Percentiles rank a stretch among this genome's conserved stretches.
These are phyloP conservation scores for Pegoplata infirma DNA, from an alignment of 2,888 invertebrate species.

Conservation along the genomic window DNA sequence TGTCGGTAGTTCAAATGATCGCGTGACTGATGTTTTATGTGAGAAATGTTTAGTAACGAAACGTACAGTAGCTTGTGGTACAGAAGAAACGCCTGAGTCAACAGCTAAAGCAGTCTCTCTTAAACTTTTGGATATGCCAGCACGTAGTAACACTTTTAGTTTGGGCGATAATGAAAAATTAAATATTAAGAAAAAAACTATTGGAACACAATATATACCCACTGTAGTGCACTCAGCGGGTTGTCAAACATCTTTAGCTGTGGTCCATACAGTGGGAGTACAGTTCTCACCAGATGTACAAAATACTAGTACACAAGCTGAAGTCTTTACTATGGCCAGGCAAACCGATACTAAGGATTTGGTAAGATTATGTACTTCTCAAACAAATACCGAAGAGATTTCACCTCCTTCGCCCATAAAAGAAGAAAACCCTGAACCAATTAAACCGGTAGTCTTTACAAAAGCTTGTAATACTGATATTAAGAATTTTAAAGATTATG, in stretches of 20 bases:
- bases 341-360: slow-evolving; percentile 78
- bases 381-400: slow-evolving; percentile 70
- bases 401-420: slow-evolving; percentile 65
- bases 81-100: slow-evolving; percentile 69
- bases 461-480: slow-evolving; percentile 69
- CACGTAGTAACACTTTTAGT: slow-evolving; percentile 81
- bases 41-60: slow-evolving; percentile 79
- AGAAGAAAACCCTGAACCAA: slow-evolving; percentile 33
- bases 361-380: slow-evolving; percentile 68
- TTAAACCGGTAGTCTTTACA: slow-evolving; percentile 65
- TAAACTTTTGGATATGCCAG: slow-evolving; percentile 75
- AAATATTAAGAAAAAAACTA: slow-evolving; percentile 74
- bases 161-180: slow-evolving; percentile 80
- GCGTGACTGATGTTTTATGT: slow-evolving; percentile 79
- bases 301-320: slow-evolving; percentile 69
- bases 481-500: slow-evolving; percentile 64
- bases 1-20: slow-evolving; percentile 80
- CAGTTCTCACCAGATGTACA: slow-evolving; percentile 69
- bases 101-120: slow-evolving; percentile 76
- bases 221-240: slow-evolving; percentile 67
- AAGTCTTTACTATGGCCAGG: slow-evolving; percentile 67
- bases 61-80: slow-evolving; percentile 81
- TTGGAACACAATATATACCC: slow-evolving; percentile 71
- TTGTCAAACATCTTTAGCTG: slow-evolving; percentile 70
- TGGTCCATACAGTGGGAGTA: slow-evolving; percentile 68